A percentile compares a stretch with the other conserved stretches of the same genome.
These are phyloP conservation scores for Thysanoteuthis rhombus DNA, from an alignment of 2,888 invertebrate genomes.

Conservation along the genomic window DNA sequence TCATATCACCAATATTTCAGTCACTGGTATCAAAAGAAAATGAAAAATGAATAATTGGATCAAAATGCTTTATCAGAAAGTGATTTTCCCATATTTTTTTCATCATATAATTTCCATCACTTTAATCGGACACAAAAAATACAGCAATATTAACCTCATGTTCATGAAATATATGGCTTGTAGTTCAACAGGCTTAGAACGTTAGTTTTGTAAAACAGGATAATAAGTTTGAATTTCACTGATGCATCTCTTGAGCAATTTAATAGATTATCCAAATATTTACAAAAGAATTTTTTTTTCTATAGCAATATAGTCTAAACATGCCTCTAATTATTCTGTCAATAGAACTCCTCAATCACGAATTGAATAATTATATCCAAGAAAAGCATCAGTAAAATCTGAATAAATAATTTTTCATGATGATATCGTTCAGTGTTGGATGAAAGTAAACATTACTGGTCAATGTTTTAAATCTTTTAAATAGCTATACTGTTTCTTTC, in stretches of 20 bases:
- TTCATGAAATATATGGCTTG: not conserved
- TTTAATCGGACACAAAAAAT: not conserved
- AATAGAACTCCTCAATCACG: not conserved
- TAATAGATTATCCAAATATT: too few relatives aligned
- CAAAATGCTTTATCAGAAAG: too few relatives aligned
- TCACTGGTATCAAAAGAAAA: not conserved
- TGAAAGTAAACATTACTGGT: not conserved
- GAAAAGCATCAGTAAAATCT: not conserved
- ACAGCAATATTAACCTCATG: not conserved
- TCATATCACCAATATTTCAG: not conserved
- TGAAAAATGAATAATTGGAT: too few relatives aligned
- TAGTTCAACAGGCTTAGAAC: not conserved
- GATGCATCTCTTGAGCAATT: too few relatives aligned
- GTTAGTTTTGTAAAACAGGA: too few relatives aligned
- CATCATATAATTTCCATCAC: not conserved
- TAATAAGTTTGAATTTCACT: too few relatives aligned
- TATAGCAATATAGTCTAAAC: not conserved
- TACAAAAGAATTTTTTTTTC: too few relatives aligned
- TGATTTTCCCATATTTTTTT: too few relatives aligned
- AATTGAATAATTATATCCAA: not conserved
- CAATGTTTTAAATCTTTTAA: not conserved
- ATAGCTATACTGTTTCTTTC: not conserved
- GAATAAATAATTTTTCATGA: not conserved
- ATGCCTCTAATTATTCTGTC: not conserved
- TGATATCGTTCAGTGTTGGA: not conserved